Base-by-base conservation (phyloP, 2,888 invertebrate species). In the Ceraclea dissimilis region DNA sequence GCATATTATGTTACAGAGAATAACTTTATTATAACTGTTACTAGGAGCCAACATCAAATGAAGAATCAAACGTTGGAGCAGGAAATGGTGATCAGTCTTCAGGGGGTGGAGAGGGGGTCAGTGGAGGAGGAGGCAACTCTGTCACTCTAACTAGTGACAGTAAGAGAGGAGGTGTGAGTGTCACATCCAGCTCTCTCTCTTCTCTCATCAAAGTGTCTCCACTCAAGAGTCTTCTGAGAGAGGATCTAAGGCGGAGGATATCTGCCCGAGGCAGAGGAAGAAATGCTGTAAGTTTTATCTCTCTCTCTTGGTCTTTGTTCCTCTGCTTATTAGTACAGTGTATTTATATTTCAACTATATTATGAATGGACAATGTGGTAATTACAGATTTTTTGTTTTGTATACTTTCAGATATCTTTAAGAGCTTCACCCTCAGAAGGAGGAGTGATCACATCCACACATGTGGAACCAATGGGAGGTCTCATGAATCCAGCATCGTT, bases 201-300 rank as follows among this genome's bases (percentile, higher is more conserved):
- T 88, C 89, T 55, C 71, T 90, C 65, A 90, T 90, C 67, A 90
- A 90, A 77, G 82, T 85, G 63, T 92, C 91, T 54, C 91, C 92
- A 60, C 75, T 92, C 63, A 92, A 92, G 71, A 90, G 90, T 64
- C 74, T 92, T 62, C 76, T 92, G 61, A 81, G 91, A 51, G 91
- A 92, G 69, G 91, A 92, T 72, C 75, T 91, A 65, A 88, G 90
- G 69, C 79, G 90, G 60, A 85, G 90, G 69, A 85, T 90, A 65
- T 84, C 86, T 59, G 86, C 85, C 44, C 77, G 86, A 65, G 85
- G 83, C 52, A 80, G 80, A 65, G 79, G 78, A 63, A 75, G 83
- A 57, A 72, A 70, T 57, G 70, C 70, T 11, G 63, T 63, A 51
- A 55, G 54, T 56, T 46, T 16, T 16, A 11, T 44, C n/a, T 44